A percentile compares a stretch with the other conserved stretches of the same genome.
These are phyloP conservation scores for Salvelinus namaycush DNA, from an alignment of 2,113 vertebrate genomes.

Conservation along the genomic window DNA sequence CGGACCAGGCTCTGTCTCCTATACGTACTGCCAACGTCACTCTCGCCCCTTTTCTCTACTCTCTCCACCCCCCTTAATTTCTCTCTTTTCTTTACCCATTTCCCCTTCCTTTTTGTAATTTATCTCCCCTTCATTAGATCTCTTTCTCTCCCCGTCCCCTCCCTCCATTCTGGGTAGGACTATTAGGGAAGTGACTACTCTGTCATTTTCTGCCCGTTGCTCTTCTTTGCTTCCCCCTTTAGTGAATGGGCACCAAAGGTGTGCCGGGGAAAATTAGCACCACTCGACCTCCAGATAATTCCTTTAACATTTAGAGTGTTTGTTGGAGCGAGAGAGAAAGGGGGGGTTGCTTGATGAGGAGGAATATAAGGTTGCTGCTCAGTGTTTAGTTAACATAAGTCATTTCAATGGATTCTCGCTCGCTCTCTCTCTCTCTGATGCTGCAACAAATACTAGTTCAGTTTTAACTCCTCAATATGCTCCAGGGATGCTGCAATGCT, in stretches of 20 bases:
- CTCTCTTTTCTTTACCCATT: slow-evolving; percentile 46
- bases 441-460: slow-evolving; percentile 31
- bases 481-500: slow-evolving; percentile 6
- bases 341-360: slow-evolving; percentile 43
- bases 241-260: slow-evolving; percentile 60
- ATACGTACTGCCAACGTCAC: slow-evolving; percentile 47
- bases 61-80: slow-evolving; percentile 40
- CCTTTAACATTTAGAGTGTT: slow-evolving; percentile 29
- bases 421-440: slow-evolving; percentile 32
- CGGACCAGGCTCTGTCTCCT: slow-evolving; percentile 4
- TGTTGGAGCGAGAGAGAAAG: slow-evolving; percentile 31
- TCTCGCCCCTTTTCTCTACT: slow-evolving; percentile 48
- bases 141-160: slow-evolving; percentile 28
- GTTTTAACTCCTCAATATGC: slow-evolving; percentile 19
- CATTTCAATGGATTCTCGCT: slow-evolving; percentile 21
- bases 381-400: slow-evolving; percentile 8
- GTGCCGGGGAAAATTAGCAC: slow-evolving; percentile 53
- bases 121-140: slow-evolving; percentile 18
- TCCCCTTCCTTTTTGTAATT: slow-evolving; percentile 38
- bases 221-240: slow-evolving; percentile 26
- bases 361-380: neutral
- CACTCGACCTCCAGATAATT: slow-evolving; percentile 64
- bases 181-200: slow-evolving; percentile 65
- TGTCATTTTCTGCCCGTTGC: slow-evolving; percentile 58
- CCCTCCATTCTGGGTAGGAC: slow-evolving; percentile 44